phyloP scores from a whole-genome alignment of 2,113 vertebrate species.

The Cyphomyrus plagiostoma region DNA sequence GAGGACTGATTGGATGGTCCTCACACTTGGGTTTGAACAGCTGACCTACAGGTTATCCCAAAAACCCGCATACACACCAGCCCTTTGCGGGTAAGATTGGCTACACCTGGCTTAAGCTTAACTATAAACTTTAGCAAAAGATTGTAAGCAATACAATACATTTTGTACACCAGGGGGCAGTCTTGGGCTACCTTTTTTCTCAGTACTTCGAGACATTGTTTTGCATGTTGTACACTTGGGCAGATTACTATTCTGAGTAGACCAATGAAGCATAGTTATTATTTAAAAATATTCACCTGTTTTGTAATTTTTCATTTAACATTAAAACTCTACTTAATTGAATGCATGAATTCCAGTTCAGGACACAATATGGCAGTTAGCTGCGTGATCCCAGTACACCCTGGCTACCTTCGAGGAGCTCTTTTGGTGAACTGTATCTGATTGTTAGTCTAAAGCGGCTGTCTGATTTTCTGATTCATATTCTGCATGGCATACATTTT shows the following conservation, averaged over 20 bases:
- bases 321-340: neutral
- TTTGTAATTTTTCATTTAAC: neutral
- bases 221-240: neutral
- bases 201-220: neutral
- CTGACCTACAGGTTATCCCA: neutral
- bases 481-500: neutral
- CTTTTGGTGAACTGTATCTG: neutral
- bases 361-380: neutral
- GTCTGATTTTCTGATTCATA: neutral
- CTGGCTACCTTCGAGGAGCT: neutral
- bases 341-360: neutral
- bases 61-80: neutral
- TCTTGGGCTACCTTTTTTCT: neutral
- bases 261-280: neutral
- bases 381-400: neutral
- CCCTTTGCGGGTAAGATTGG: neutral
- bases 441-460: neutral
- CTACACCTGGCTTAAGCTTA: neutral
- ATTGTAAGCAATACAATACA: neutral
- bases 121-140: neutral
- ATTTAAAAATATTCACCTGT: neutral
- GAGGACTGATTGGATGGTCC: neutral
- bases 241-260: neutral
- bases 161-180: slow-evolving; percentile 19
- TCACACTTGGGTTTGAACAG: neutral